Conservation (phyloP, 2,113 vertebrate genomes). For the Grus americana region DNA sequence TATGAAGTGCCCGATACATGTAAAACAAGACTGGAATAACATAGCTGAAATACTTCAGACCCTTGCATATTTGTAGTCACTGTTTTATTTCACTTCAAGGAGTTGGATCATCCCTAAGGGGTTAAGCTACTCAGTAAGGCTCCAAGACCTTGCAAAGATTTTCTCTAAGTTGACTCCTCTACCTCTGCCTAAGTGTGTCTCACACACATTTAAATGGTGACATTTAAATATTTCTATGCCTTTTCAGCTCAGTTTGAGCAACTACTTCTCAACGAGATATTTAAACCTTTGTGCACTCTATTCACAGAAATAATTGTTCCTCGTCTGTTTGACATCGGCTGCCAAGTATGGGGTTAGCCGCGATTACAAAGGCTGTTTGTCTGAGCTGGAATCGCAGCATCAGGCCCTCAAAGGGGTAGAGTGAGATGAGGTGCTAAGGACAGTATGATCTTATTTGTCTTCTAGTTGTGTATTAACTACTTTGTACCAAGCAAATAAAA, state of each 20-base stretch:
- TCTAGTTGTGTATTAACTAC: neutral
- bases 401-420: neutral
- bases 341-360: neutral
- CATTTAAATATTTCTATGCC: neutral
- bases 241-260: neutral
- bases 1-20: neutral
- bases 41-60: neutral
- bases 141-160: neutral
- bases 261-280: neutral
- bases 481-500: neutral
- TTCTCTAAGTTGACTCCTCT: neutral
- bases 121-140: rapidly evolving
- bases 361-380: neutral
- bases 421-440: neutral
- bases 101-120: neutral
- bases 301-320: neutral
- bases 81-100: neutral
- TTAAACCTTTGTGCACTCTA: neutral
- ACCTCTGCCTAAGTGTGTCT: neutral
- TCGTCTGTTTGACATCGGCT: neutral
- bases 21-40: neutral
- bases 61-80: neutral
- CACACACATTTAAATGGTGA: neutral
- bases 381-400: neutral
- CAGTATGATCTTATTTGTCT: neutral